Percentiles rank a stretch among this genome's conserved stretches.
phyloP scores from a whole-genome alignment of 2,113 vertebrate genomes.

The Lophotis ruficrista region DNA sequence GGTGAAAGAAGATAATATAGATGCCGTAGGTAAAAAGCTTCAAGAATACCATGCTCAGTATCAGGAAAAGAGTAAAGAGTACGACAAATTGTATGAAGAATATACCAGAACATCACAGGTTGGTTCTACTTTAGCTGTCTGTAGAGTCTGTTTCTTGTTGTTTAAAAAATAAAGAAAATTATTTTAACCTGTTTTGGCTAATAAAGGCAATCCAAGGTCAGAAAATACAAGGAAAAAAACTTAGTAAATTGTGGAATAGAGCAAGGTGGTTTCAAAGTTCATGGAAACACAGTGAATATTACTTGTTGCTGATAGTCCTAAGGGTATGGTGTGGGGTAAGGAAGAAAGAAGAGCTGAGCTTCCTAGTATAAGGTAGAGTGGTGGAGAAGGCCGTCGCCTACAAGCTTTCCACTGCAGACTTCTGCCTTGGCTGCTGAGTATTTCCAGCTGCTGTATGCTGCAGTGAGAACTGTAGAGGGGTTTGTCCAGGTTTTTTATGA shows the following conservation, averaged over 20 bases:
- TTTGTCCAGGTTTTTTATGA: neutral
- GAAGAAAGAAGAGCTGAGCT: neutral
- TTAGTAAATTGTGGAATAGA: neutral
- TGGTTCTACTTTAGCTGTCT: constrained; percentile 38
- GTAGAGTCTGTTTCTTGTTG: neutral
- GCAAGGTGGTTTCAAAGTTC: neutral
- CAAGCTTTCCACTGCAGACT: neutral
- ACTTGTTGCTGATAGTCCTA: neutral
- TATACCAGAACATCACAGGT: constrained; percentile 95
- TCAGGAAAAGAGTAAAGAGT: constrained; percentile 94
- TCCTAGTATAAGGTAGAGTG: neutral
- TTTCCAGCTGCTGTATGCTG: constrained; percentile 33
- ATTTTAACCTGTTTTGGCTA: neutral
- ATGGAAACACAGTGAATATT: neutral
- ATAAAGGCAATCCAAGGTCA: neutral
- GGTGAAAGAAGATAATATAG: constrained; percentile 92
- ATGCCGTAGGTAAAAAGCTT: constrained; percentile 91
- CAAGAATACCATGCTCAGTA: constrained; percentile 92
- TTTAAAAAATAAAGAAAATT: neutral
- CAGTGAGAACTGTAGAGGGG: neutral
- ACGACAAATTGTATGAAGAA: constrained; percentile 91
- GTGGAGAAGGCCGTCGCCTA: neutral
- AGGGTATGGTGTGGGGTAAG: neutral
- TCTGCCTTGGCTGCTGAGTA: neutral
- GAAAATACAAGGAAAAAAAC: neutral